These are phyloP conservation scores for Moxostoma hubbsi DNA, from an alignment of 2,797 vertebrate genomes.

Conservation along the genomic window DNA sequence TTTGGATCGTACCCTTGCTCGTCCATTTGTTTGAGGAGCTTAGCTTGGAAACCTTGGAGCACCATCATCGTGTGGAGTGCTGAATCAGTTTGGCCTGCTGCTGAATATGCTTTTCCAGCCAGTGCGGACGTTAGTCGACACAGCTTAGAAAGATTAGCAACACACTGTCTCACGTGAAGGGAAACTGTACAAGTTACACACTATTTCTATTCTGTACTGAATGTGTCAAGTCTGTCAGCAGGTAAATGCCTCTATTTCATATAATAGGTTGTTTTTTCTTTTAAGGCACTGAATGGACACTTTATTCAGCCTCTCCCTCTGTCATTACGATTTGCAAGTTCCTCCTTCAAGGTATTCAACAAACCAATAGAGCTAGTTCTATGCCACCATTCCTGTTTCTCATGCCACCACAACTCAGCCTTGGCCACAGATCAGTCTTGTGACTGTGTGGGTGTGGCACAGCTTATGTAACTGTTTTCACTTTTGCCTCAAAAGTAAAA, in stretches of 20 bases:
- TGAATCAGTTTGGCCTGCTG: no score
- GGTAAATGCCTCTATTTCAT: not conserved
- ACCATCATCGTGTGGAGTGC: no score
- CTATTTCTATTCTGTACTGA: not conserved
- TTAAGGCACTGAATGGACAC: constrained; percentile 73
- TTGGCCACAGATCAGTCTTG: not conserved
- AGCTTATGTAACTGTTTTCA: not conserved
- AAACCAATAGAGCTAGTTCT: constrained; percentile 4
- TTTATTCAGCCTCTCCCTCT: constrained; percentile 64
- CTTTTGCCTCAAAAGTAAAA: not conserved
- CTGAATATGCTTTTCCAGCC: no score
- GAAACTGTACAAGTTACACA: not conserved
- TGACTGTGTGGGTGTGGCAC: not conserved
- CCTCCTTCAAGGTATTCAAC: constrained; percentile 77
- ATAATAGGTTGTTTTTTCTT: not conserved
- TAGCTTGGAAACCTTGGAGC: no score
- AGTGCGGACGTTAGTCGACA: no score
- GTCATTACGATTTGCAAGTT: constrained; percentile 72
- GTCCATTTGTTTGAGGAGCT: no score
- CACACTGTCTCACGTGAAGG: not conserved
- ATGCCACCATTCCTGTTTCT: not conserved
- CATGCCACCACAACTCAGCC: not conserved
- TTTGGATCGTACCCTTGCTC: no score
- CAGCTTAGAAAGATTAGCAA: no score
- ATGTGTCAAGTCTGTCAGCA: not conserved